Evolutionary conservation across 2,113 vertebrate species (phyloP), one percentile per base, ranked within the genome.

Genomic region (Ardeotis arabs): DNA sequence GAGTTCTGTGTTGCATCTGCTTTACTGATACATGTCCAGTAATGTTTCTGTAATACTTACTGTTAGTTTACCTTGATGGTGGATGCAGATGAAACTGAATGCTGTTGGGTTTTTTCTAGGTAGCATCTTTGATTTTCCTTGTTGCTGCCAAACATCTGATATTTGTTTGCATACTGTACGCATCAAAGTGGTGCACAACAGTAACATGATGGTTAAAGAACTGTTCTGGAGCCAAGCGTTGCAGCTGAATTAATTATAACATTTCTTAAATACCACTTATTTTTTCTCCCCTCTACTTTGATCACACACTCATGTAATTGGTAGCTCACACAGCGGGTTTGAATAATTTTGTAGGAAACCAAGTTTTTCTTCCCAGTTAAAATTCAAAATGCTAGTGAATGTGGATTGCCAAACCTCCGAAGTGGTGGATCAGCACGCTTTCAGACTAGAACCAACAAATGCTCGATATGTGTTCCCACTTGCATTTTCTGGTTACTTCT

Each of bases 101-200:
- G 8, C 78, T 85, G 50, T 23, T 76, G 91, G 75, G 17, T 53
- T 87, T 50, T 59, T 73, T 29, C 66, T 82, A 37, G 66, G 87
- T 80, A 64, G 79, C 76, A 70, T 92, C 75, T 91, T 94, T 95
- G 62, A 81, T 87, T 80, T 95, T 91, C 91, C 87, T 87, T 63
- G 25, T 52, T 59, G 37, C 69, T 15, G 60, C 92, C 93, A 96
- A 90, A 86, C 83, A 88, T 93, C 96, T 96, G 94, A 91, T 94
- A 81, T 72, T 96, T 96, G 93, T 97, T 93, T 97, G 92, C 93
- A 89, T 55, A 72, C 91, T 92, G 83, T 33, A 75, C n/a, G 49
- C 94, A 37, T 94, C 84, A 37, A 87, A 93, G 84, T 81, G 72
- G 80, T 94, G 74, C 63, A 12, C 67, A 88, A 67, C 89, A 78